A percentile compares a stretch with the other conserved stretches of the same genome.
Evolutionary conservation across 1,140 invertebrate genomes (phyloP).

Genomic region (Drosophila willistoni): DNA sequence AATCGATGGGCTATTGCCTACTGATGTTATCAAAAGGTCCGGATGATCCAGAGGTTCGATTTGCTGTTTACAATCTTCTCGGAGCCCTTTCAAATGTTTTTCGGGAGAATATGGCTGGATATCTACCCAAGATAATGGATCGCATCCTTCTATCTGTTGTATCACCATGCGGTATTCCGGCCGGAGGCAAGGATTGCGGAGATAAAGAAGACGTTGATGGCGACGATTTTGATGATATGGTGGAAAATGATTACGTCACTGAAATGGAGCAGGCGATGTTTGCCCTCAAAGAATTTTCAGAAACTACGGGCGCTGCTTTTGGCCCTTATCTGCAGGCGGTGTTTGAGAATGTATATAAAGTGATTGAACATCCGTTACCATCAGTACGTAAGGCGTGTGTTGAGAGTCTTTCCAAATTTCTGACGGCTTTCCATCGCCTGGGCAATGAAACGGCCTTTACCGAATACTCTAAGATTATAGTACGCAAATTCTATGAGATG

Average conservation of each 20-base stretch:
- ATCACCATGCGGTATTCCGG: constrained; percentile 83
- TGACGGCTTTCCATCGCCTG: constrained; percentile 86
- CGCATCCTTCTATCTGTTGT: constrained; percentile 87
- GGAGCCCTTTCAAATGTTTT: constrained; percentile 88
- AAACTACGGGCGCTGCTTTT: constrained; percentile 86
- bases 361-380: constrained; percentile 88
- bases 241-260: constrained; percentile 90
- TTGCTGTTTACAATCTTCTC: constrained; percentile 89
- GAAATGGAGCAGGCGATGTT: constrained; percentile 92
- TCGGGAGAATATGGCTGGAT: constrained; percentile 87
- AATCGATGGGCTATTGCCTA: constrained; percentile 87
- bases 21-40: constrained; percentile 85
- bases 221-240: constrained; percentile 83
- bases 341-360: constrained; percentile 88
- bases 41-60: constrained; percentile 89
- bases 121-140: constrained; percentile 87
- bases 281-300: constrained; percentile 88
- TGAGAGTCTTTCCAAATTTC: constrained; percentile 88
- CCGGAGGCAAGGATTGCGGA: no score
- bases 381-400: constrained; percentile 87
- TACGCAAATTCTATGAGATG: constrained; percentile 88
- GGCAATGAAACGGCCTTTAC: constrained; percentile 83
- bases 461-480: constrained; percentile 84
- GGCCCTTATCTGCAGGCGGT: constrained; percentile 87
- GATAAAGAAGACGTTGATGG: constrained; percentile 67